These are phyloP conservation scores for Chaetura pelagica DNA, from an alignment of 2,113 vertebrate genomes.

Conservation along the genomic window DNA sequence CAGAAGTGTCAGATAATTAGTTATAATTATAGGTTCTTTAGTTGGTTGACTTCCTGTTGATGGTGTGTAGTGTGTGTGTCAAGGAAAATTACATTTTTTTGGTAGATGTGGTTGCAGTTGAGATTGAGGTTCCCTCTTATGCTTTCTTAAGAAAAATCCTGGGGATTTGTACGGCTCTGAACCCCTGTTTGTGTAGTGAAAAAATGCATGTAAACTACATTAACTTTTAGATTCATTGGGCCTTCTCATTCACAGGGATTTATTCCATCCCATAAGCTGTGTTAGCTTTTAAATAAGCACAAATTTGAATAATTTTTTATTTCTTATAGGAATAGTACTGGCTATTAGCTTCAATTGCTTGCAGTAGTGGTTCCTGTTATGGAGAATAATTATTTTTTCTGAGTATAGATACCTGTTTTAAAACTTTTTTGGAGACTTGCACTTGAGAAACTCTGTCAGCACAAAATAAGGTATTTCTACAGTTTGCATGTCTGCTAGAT, in stretches of 20 bases:
- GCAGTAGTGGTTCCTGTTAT: not conserved
- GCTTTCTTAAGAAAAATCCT: not conserved
- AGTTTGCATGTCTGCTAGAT: not conserved
- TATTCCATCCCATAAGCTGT: not conserved
- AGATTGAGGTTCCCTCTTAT: not conserved
- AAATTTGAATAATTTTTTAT: not conserved
- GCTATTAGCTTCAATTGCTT: not conserved
- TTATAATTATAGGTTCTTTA: not conserved
- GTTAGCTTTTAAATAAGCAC: not conserved
- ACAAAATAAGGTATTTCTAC: not conserved
- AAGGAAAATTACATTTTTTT: not conserved
- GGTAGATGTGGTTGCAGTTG: not conserved
- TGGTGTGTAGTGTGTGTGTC: not conserved
- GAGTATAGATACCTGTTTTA: not conserved
- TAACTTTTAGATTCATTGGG: not conserved
- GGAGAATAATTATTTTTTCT: not conserved
- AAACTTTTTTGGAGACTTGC: not conserved
- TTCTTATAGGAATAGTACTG: not conserved
- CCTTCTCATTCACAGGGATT: not conserved
- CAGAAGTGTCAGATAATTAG: not conserved
- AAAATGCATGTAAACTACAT: not conserved
- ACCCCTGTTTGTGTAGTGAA: fast-evolving
- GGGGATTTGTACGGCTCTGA: not conserved
- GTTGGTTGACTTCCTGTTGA: not conserved
- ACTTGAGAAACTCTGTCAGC: not conserved